Percentiles rank a stretch among this genome's conserved stretches.
Evolutionary conservation across 2,113 vertebrate species (phyloP).

Genomic region (Dipodomys spectabilis): DNA sequence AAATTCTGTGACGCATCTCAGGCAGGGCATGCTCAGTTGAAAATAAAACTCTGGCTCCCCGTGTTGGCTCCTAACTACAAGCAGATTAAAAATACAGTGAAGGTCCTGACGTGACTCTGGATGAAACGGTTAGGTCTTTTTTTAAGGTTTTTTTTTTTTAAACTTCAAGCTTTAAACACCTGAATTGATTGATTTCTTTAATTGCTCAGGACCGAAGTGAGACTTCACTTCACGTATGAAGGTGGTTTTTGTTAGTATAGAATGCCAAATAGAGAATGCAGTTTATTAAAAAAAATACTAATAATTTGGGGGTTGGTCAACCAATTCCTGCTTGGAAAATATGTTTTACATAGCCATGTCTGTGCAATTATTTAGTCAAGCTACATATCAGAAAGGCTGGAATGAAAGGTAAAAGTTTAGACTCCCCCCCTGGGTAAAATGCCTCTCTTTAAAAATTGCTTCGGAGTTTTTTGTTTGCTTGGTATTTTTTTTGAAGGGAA

Average conservation of each 20-base stretch:
- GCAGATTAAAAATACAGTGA: slow-evolving; percentile 3
- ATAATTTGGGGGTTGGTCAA: neutral
- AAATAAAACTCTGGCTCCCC: neutral
- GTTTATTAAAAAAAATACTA: neutral
- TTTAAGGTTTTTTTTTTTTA: neutral
- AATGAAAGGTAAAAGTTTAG: neutral
- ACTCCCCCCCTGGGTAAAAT: neutral
- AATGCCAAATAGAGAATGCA: neutral
- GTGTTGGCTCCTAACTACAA: neutral
- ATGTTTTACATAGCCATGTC: neutral
- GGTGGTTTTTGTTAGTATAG: slow-evolving; percentile 26
- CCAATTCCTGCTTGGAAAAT: slow-evolving; percentile 41
- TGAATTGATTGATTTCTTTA: slow-evolving; percentile 21
- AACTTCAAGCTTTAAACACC: neutral
- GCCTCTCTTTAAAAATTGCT: slow-evolving; percentile 8
- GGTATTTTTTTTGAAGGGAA: neutral
- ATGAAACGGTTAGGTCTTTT: neutral
- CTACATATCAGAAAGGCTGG: neutral
- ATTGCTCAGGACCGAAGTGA: neutral
- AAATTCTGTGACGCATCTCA: slow-evolving; percentile 44
- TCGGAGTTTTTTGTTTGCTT: neutral
- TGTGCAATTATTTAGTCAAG: slow-evolving; percentile 7
- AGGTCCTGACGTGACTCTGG: neutral
- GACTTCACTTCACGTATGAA: neutral
- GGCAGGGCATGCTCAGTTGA: slow-evolving; percentile 30